A percentile compares a stretch with the other conserved stretches of the same genome.
These are phyloP conservation scores for Copidosoma floridanum DNA, from an alignment of 1,140 invertebrate genomes.

Conservation along the genomic window DNA sequence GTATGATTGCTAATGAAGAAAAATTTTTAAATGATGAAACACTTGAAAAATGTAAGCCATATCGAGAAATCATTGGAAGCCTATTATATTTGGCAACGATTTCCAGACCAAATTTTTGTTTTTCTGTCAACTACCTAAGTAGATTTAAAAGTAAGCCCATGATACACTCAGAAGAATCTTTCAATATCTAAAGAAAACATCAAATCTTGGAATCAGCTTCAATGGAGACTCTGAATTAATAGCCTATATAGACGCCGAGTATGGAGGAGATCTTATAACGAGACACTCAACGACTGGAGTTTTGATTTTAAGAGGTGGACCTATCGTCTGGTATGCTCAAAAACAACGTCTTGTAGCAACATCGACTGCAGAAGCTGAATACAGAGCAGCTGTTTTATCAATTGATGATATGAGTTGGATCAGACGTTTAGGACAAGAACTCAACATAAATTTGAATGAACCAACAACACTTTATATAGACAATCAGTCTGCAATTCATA, in stretches of 20 bases:
- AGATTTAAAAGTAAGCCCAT: slow-evolving; percentile 36
- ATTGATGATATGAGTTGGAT: slow-evolving; percentile 24
- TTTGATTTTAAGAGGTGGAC: slow-evolving; percentile 23
- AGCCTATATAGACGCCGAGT: slow-evolving; percentile 14
- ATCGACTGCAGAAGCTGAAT: slow-evolving; percentile 33
- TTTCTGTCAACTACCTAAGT: slow-evolving; percentile 24
- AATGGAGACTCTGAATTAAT: background rate
- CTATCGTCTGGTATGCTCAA: slow-evolving; percentile 26
- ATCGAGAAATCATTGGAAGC: slow-evolving; percentile 38
- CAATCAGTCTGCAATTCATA: slow-evolving; percentile 14
- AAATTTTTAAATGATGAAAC: slow-evolving; percentile 3
- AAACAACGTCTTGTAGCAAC: slow-evolving; percentile 27
- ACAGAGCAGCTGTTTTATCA: slow-evolving; percentile 28
- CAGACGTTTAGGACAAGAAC: too few relatives aligned
- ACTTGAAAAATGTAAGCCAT: background rate
- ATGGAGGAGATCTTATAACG: background rate
- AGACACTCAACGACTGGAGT: slow-evolving; percentile 24
- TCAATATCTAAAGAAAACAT: slow-evolving; percentile 45
- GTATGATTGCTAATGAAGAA: background rate
- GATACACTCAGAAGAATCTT: slow-evolving; percentile 37
- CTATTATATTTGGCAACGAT: slow-evolving; percentile 45
- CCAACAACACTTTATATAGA: too few relatives aligned
- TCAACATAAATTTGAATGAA: too few relatives aligned
- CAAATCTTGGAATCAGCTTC: slow-evolving; percentile 1
- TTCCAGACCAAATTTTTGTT: slow-evolving; percentile 38